These are phyloP conservation scores for Patella vulgata DNA, from an alignment of 1,140 invertebrate genomes.

Conservation along the genomic window DNA sequence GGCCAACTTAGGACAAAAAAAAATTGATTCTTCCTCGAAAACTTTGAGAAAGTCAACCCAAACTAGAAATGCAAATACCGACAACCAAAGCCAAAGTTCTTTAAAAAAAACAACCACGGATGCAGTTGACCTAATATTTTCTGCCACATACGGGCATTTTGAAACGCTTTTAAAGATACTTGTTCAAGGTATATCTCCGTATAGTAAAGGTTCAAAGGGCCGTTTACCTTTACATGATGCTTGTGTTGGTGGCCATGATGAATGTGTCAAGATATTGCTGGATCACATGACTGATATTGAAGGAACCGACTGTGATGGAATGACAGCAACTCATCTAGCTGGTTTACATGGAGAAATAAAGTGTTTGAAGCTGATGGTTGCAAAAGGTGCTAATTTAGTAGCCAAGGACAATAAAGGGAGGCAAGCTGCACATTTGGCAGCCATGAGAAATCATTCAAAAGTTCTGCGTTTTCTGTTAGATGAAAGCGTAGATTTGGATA, in stretches of 20 bases:
- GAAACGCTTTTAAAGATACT: no score
- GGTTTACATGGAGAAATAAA: constrained; percentile 58
- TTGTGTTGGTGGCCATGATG: constrained; percentile 53
- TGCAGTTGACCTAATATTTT: no score
- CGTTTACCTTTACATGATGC: constrained; percentile 59
- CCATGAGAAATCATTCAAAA: constrained; percentile 54
- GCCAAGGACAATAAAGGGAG: constrained; percentile 51
- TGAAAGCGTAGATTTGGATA: constrained; percentile 50
- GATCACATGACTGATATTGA: constrained; percentile 45
- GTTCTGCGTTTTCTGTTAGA: constrained; percentile 57
- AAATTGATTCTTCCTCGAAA: no score
- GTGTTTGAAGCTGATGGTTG: constrained; percentile 47
- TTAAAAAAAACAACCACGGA: no score
- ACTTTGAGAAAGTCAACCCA: no score
- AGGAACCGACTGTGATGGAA: constrained; percentile 50
- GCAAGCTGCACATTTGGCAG: constrained; percentile 56
- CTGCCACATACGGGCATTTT: no score
- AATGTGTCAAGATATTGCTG: constrained; percentile 43
- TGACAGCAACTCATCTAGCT: constrained; percentile 55
- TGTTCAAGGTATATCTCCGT: constrained; percentile 35
- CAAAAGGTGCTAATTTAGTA: constrained; percentile 53
- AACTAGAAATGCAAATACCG: no score
- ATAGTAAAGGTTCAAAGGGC: constrained; percentile 26
- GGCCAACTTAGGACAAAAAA: no score
- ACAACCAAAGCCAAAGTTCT: no score